These are phyloP conservation scores for Orius insidiosus DNA, from an alignment of 1,140 invertebrate species.

Conservation along the genomic window DNA sequence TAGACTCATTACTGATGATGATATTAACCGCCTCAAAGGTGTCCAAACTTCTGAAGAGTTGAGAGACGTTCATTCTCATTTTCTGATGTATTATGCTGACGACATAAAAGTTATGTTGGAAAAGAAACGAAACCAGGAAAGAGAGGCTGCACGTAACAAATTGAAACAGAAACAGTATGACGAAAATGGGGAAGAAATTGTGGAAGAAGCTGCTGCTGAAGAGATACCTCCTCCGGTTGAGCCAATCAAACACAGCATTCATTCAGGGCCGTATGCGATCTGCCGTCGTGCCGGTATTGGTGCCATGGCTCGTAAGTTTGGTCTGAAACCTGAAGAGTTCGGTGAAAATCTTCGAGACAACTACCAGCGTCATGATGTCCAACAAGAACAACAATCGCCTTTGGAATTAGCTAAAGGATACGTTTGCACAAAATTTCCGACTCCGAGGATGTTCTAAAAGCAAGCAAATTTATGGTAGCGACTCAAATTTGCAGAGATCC, in stretches of 20 bases:
- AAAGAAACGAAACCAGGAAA: slow-evolving; percentile 35
- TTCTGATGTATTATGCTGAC: slow-evolving; percentile 77
- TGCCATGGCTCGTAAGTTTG: slow-evolving; percentile 78
- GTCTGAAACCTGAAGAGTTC: slow-evolving; percentile 87
- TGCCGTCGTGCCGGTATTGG: slow-evolving; percentile 72
- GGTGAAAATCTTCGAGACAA: slow-evolving; percentile 93
- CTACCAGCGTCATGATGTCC: slow-evolving; percentile 93
- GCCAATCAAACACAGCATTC: slow-evolving; percentile 64
- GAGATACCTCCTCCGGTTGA: slow-evolving; percentile 39
- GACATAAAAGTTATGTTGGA: slow-evolving; percentile 32
- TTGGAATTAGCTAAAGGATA: slow-evolving; percentile 62
- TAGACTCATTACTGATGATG: slow-evolving; percentile 66
- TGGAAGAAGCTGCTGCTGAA: slow-evolving; percentile 32
- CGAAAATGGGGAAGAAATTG: slow-evolving; percentile 29
- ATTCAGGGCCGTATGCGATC: slow-evolving; percentile 72
- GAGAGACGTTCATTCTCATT: slow-evolving; percentile 83
- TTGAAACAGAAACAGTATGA: slow-evolving; percentile 32
- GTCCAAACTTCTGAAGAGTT: slow-evolving; percentile 82
- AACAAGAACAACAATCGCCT: slow-evolving; percentile 71
- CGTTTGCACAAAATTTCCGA: slow-evolving; percentile 31
- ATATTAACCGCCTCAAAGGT: slow-evolving; percentile 61
- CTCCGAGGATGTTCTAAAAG: slow-evolving; percentile 64
- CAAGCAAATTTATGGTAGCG: slow-evolving; percentile 84
- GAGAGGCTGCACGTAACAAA: slow-evolving; percentile 27
- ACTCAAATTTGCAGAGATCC: slow-evolving; percentile 86